phyloP scores from a whole-genome alignment of 2,113 vertebrate species.

The Abramis brama region DNA sequence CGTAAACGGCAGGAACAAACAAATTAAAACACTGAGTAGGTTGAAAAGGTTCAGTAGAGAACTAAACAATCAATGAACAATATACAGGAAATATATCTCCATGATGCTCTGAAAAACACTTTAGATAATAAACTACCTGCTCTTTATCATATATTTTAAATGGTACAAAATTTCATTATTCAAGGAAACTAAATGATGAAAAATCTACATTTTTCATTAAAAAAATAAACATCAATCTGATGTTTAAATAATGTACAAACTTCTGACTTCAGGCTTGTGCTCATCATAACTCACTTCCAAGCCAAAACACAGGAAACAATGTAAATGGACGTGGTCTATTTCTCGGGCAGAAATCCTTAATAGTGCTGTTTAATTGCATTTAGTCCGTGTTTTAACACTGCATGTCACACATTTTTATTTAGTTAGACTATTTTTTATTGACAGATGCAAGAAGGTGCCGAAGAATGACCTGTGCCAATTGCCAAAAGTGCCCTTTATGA shows the following conservation, averaged over 20 bases:
- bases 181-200: not conserved
- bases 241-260: not conserved
- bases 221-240: conserved; percentile 1
- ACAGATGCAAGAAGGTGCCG: not conserved
- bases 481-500: conserved; percentile 1
- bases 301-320: not conserved
- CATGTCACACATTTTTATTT: not conserved
- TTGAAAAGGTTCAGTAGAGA: conserved; percentile 8
- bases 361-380: not conserved
- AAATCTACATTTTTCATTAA: not conserved
- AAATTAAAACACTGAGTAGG: conserved; percentile 33
- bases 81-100: not conserved
- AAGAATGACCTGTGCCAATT: not conserved
- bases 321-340: not conserved
- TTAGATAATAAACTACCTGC: not conserved
- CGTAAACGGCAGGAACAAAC: conserved; percentile 30
- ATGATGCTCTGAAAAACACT: not conserved
- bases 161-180: not conserved
- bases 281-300: not conserved
- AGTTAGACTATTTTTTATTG: not conserved
- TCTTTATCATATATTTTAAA: not conserved
- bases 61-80: not conserved
- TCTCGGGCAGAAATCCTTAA: not conserved
- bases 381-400: too few relatives aligned
- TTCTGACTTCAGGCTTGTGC: conserved; percentile 3